Percentiles rank a stretch among this genome's conserved stretches.
Evolutionary conservation across 2,113 vertebrate species (phyloP).

Genomic region (Hirundichthys speculiger): DNA sequence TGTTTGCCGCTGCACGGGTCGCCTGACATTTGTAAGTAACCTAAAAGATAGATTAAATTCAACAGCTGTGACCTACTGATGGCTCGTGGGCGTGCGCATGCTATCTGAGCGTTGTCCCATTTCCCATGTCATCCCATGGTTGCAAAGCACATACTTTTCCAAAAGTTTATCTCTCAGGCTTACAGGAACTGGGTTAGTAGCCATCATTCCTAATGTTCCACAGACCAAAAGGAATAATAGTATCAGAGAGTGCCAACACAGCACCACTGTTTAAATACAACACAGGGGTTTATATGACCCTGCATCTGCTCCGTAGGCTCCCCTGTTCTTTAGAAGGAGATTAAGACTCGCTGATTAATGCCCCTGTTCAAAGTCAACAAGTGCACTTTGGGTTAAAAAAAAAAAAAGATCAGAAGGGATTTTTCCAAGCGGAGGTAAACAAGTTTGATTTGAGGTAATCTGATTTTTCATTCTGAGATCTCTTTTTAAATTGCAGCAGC

Average conservation of each 20-base stretch:
- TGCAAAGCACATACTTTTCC: constrained; percentile 12
- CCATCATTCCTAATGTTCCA: constrained; percentile 51
- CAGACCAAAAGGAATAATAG: constrained; percentile 59
- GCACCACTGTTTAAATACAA: constrained; percentile 17
- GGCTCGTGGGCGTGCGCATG: too few species aligned
- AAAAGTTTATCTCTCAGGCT: constrained; percentile 47
- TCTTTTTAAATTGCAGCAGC: constrained; percentile 37
- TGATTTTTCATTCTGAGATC: constrained; percentile 46
- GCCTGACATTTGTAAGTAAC: too few species aligned
- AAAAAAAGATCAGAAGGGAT: constrained; percentile 47
- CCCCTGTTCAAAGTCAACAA: constrained; percentile 41
- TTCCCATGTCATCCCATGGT: too few species aligned
- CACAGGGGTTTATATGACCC: constrained; percentile 32
- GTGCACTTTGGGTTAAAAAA: constrained; percentile 33
- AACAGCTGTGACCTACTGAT: too few species aligned
- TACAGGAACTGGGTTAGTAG: constrained; percentile 33
- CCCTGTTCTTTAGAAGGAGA: constrained; percentile 39
- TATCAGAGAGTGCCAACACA: constrained; percentile 34
- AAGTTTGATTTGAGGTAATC: constrained; percentile 50
- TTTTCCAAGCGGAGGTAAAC: constrained; percentile 34
- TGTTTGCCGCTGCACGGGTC: too few species aligned
- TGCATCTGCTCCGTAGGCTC: constrained; percentile 3
- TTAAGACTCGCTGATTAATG: constrained; percentile 54
- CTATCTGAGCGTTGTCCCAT: too few species aligned
- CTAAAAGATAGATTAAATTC: too few species aligned